A percentile compares a stretch with the other conserved stretches of the same genome.
Evolutionary conservation across 1,140 invertebrate genomes (phyloP).

Genomic region (Aphelinus atriplicis): DNA sequence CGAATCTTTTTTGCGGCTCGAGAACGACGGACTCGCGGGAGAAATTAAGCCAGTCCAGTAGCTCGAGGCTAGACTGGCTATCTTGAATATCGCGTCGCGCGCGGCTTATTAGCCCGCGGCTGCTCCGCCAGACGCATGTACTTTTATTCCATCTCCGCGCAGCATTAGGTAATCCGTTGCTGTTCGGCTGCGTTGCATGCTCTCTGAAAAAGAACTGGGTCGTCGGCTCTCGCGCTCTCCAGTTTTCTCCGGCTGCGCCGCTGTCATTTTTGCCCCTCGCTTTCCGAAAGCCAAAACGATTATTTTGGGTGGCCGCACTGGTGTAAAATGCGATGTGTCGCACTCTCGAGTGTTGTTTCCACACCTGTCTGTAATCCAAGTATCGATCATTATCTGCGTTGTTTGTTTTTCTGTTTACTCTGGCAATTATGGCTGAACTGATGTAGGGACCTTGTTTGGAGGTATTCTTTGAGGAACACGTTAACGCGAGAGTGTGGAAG

Average conservation of each 20-base stretch:
- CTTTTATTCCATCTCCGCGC: neutral
- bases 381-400: neutral
- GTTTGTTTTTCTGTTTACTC: neutral
- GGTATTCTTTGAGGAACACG: too few species aligned
- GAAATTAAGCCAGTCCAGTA: neutral
- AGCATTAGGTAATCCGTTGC: constrained; percentile 19
- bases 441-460: too few species aligned
- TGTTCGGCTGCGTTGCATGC: neutral
- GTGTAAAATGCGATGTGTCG: too few species aligned
- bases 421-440: too few species aligned
- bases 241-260: neutral
- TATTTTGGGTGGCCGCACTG: neutral
- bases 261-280: neutral
- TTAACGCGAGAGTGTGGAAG: too few species aligned
- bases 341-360: neutral
- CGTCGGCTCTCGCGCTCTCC: neutral
- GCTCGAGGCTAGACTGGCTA: neutral
- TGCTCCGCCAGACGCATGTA: too few species aligned
- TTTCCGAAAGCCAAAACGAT: neutral
- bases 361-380: neutral
- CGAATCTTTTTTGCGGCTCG: neutral
- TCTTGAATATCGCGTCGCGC: constrained; percentile 7
- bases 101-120: constrained; percentile 17
- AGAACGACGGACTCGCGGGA: neutral
- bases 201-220: constrained; percentile 20